These are phyloP conservation scores for Hippocampus kuda DNA, from an alignment of 2,797 vertebrate species.

Conservation along the genomic window DNA sequence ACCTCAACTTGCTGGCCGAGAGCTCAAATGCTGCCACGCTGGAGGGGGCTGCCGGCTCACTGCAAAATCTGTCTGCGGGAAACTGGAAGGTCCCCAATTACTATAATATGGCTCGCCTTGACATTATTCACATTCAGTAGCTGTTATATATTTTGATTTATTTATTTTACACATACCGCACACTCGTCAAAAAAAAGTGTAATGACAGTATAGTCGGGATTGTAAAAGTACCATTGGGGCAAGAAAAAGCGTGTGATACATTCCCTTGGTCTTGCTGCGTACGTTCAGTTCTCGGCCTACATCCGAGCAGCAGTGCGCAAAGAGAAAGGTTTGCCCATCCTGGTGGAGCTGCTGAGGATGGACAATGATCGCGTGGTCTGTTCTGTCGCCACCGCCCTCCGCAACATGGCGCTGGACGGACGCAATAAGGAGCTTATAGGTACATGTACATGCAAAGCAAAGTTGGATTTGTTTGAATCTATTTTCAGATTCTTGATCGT, in stretches of 20 bases:
- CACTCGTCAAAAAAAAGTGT: too few relatives aligned
- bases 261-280: slow-evolving; percentile 4
- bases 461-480: background rate
- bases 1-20: slow-evolving; percentile 92
- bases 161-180: too few relatives aligned
- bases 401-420: slow-evolving; percentile 92
- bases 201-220: background rate
- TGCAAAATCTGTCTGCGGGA: slow-evolving; percentile 94
- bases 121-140: background rate
- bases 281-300: slow-evolving; percentile 83
- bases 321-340: slow-evolving; percentile 94
- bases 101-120: background rate
- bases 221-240: background rate
- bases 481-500: too few relatives aligned
- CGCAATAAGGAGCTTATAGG: slow-evolving; percentile 98
- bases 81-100: slow-evolving; percentile 87
- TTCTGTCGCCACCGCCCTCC: slow-evolving; percentile 87
- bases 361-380: slow-evolving; percentile 95
- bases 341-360: slow-evolving; percentile 96
- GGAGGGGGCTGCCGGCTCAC: slow-evolving; percentile 89
- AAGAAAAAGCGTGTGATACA: background rate
- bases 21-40: slow-evolving; percentile 96
- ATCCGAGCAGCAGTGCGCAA: slow-evolving; percentile 92
- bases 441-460: slow-evolving; percentile 59
- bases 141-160: too few relatives aligned